These are phyloP conservation scores for Amphipoea oculea DNA, from an alignment of 2,888 invertebrate species.

Conservation along the genomic window DNA sequence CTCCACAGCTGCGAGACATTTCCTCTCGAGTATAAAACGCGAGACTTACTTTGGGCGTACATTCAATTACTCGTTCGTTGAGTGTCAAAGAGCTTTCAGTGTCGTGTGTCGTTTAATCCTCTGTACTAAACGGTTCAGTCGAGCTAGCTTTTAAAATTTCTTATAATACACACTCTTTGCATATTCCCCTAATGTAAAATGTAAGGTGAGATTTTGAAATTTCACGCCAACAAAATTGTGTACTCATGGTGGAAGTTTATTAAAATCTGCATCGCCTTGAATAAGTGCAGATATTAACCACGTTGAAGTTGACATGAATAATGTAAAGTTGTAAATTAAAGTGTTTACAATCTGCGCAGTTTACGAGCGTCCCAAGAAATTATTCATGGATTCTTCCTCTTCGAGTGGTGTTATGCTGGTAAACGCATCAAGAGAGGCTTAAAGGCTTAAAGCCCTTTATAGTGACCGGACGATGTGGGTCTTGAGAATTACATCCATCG, in stretches of 20 bases:
- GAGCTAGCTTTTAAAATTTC: constrained; percentile 63
- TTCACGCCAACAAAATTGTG: constrained; percentile 42
- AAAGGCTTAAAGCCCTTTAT: not conserved
- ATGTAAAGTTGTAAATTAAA: constrained; percentile 56
- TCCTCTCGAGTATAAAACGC: constrained; percentile 54
- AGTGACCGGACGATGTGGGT: not conserved
- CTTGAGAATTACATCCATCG: constrained; percentile 31
- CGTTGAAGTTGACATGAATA: constrained; percentile 44
- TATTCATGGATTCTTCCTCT: constrained; percentile 61
- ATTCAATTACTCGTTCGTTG: constrained; percentile 79
- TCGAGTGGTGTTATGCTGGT: constrained; percentile 30
- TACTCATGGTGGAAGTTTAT: constrained; percentile 34
- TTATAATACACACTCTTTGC: constrained; percentile 52
- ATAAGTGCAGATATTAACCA: constrained; percentile 31
- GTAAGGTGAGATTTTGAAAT: constrained; percentile 51
- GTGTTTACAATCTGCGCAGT: constrained; percentile 59
- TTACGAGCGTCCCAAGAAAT: constrained; percentile 45
- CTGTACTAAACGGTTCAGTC: constrained; percentile 70
- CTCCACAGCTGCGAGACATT: constrained; percentile 46
- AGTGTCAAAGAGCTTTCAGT: constrained; percentile 80
- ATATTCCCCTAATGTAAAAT: constrained; percentile 55
- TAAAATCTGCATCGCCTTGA: constrained; percentile 42
- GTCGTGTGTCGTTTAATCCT: constrained; percentile 72
- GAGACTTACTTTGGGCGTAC: constrained; percentile 73
- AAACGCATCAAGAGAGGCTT: constrained; percentile 28